Percentiles rank a stretch among this genome's conserved stretches.
Evolutionary conservation across 1,140 invertebrate species (phyloP).

Genomic region (Acromyrmex charruanus): DNA sequence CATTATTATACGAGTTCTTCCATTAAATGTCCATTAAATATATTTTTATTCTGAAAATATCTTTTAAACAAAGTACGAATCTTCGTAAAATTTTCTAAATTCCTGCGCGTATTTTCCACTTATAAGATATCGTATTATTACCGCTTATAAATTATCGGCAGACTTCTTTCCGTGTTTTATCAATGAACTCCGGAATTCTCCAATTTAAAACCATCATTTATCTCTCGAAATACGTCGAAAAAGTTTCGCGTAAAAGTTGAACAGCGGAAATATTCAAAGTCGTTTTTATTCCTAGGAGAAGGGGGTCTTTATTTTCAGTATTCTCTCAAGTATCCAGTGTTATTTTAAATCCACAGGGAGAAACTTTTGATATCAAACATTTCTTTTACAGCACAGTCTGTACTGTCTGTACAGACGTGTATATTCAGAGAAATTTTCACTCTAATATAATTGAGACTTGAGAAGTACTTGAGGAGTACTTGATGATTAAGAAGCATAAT

Average conservation of each 20-base stretch:
- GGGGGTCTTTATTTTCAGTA: conserved; percentile 25
- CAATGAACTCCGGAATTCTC: conserved; percentile 40
- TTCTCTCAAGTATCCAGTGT: conserved; percentile 39
- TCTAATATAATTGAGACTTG: neutral
- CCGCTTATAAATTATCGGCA: conserved; percentile 39
- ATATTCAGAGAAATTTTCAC: conserved; percentile 13
- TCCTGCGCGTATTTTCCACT: neutral
- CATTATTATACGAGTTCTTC: neutral
- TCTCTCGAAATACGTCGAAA: conserved; percentile 40
- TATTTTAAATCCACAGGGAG: conserved; percentile 13
- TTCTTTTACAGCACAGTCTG: neutral
- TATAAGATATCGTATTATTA: conserved; percentile 1
- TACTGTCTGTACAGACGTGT: neutral
- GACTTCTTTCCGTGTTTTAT: conserved; percentile 45
- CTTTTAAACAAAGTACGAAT: neutral
- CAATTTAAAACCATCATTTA: conserved; percentile 52
- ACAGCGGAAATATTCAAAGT: conserved; percentile 52
- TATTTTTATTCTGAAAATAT: neutral
- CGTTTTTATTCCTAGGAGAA: conserved; percentile 19
- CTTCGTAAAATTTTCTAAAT: neutral
- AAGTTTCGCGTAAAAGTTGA: conserved; percentile 55
- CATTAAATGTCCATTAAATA: neutral
- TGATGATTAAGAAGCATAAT: conserved; percentile 43
- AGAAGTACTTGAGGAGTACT: too few species aligned
- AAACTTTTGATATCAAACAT: conserved; percentile 7